Evolutionary conservation across 2,888 invertebrate species (phyloP), one percentile per base, ranked within the genome.

Genomic region (Pseudanteris insignis): DNA sequence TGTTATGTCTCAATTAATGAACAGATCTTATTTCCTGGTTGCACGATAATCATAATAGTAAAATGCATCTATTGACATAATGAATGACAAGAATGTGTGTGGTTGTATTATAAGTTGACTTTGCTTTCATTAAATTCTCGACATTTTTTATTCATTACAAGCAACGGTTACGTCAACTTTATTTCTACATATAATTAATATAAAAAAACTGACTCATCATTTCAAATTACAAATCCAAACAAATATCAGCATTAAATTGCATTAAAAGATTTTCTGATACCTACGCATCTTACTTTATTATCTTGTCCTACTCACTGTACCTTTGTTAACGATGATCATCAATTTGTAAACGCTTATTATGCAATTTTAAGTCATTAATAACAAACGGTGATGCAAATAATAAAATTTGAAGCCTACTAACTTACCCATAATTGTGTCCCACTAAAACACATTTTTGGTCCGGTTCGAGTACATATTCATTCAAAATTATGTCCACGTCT

Each of bases 371-470:
- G n/a, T n/a, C n/a, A n/a, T n/a, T n/a, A n/a, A n/a, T n/a, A n/a
- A n/a, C n/a, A n/a, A n/a, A n/a, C n/a, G n/a, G n/a, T n/a, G n/a
- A n/a, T n/a, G n/a, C n/a, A n/a, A n/a, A n/a, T n/a, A n/a, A n/a
- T n/a, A n/a, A n/a, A n/a, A n/a, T 3, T 18, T 18, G 18, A 18
- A 4, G 6, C 18, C n/a, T n/a, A n/a, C n/a, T n/a, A n/a, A 18
- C 66, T 81, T 81, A 88, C 86, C 88, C 88, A 76, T 88, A 88
- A 32, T 87, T 87, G 77, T 89, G 89, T 7, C 85, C 88, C 57
- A 88, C 84, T 25, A 88, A 72, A 37, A 88, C 83, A 71, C 86
- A 86, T 65, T 83, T 85, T 67, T 79, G 81, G 54, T 77, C 82
- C 60, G 77, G 81, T 65, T 77, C 81, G 53, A 83, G 82, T 48